phyloP scores from a whole-genome alignment of 1,140 invertebrate species.

The Ridgeia piscesae region DNA sequence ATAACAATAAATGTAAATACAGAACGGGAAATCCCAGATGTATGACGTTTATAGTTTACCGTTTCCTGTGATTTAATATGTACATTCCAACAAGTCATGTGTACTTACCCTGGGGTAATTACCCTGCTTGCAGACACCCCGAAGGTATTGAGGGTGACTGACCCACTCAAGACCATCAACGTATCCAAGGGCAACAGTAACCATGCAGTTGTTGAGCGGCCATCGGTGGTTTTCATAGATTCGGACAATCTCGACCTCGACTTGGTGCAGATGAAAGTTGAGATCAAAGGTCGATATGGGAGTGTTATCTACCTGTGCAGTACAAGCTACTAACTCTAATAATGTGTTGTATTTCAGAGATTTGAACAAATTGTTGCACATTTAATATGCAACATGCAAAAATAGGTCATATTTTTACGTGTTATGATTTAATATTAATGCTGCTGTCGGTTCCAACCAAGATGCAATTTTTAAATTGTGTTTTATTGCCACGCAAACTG shows the following conservation, averaged over 20 bases:
- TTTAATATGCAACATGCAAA: background rate
- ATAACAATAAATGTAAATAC: too few relatives aligned
- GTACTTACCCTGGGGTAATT: too few relatives aligned
- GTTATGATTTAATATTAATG: background rate
- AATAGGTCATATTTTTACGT: background rate
- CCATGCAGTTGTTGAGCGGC: background rate
- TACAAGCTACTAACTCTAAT: background rate
- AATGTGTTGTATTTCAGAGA: background rate
- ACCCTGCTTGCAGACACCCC: background rate
- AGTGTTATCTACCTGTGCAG: background rate
- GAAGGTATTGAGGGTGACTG: background rate
- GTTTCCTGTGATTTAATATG: background rate
- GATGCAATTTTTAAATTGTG: background rate
- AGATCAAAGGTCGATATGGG: conserved; percentile 39
- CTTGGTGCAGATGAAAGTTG: conserved; percentile 33
- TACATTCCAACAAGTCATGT: too few relatives aligned
- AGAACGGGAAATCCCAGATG: background rate
- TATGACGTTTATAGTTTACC: background rate
- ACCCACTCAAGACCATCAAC: background rate
- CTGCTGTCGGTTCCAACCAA: background rate
- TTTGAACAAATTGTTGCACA: background rate
- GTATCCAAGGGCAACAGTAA: background rate
- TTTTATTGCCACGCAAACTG: background rate
- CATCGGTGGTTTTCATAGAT: background rate
- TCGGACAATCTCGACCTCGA: conserved; percentile 15